Evolutionary conservation across 2,113 vertebrate species (phyloP).

Genomic region (Entomyzon cyanotis): DNA sequence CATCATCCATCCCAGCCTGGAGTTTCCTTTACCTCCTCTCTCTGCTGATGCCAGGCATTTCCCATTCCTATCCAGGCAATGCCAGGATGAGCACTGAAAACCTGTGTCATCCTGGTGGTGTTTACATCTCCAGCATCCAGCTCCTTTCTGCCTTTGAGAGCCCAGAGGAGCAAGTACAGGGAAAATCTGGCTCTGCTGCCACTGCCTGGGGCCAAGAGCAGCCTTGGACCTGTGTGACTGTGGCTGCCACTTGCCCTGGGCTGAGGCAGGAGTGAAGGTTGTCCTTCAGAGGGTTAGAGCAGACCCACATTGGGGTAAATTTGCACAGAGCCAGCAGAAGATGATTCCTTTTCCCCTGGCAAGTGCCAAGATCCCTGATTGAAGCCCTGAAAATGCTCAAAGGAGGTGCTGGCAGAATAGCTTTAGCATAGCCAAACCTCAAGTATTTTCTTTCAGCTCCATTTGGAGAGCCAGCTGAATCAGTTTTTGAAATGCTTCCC

Average conservation of each 20-base stretch:
- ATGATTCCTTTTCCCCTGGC: not conserved
- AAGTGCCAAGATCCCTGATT: not conserved
- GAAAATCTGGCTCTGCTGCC: not conserved
- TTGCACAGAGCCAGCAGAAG: not conserved
- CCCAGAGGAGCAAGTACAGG: not conserved
- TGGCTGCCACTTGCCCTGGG: fast-evolving
- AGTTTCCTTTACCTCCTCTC: not conserved
- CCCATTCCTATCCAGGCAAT: not conserved
- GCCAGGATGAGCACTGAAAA: not conserved
- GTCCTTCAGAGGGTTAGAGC: not conserved
- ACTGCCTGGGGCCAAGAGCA: not conserved
- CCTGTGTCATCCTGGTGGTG: fast-evolving
- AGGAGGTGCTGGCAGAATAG: not conserved
- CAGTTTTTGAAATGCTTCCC: not conserved
- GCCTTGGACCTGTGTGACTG: not conserved
- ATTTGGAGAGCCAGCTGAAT: not conserved
- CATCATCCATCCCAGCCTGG: not conserved
- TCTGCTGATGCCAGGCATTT: not conserved
- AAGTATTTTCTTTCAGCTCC: not conserved
- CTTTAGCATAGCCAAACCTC: not conserved
- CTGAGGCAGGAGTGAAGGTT: not conserved
- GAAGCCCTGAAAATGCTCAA: not conserved
- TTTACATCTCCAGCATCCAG: not conserved
- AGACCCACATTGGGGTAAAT: not conserved
- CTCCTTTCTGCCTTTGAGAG: not conserved